Conservation (phyloP, 2,888 invertebrate genomes). For the Nematopogon swammerdamellus region DNA sequence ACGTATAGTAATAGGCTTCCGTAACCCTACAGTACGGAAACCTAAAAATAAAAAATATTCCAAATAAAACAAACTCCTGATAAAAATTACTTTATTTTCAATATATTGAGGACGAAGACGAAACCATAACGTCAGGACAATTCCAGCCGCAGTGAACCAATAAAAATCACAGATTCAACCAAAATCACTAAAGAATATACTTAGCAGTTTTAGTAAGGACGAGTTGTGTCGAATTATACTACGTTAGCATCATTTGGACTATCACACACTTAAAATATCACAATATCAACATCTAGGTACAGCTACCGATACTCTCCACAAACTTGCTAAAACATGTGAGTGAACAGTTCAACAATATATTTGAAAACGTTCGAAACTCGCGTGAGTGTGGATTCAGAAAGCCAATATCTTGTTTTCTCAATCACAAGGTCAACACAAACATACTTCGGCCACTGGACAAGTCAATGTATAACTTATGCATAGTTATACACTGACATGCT, state of each 20-base stretch:
- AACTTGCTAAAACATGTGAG: too few relatives aligned
- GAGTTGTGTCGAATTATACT: neutral
- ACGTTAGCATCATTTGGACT: constrained; percentile 29
- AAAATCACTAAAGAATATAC: constrained; percentile 19
- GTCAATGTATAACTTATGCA: too few relatives aligned
- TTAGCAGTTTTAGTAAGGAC: neutral
- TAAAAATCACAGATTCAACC: constrained; percentile 37
- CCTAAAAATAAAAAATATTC: too few relatives aligned
- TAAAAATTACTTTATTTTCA: neutral
- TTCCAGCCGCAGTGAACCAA: constrained; percentile 31
- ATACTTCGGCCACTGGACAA: too few relatives aligned
- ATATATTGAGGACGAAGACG: neutral
- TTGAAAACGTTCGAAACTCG: too few relatives aligned
- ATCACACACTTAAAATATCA: constrained; percentile 42
- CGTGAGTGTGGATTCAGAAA: too few relatives aligned
- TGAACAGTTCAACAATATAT: too few relatives aligned
- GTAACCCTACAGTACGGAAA: too few relatives aligned
- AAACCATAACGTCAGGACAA: constrained; percentile 20
- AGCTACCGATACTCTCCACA: neutral
- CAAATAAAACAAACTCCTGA: neutral
- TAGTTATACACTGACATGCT: too few relatives aligned
- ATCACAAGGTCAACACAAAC: too few relatives aligned
- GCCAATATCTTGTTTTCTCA: too few relatives aligned
- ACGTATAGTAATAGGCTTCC: too few relatives aligned
- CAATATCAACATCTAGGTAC: constrained; percentile 27